Evolutionary conservation across 2,888 invertebrate genomes (phyloP), one percentile per base, ranked within the genome.

Genomic region (Charanyca ferruginea): DNA sequence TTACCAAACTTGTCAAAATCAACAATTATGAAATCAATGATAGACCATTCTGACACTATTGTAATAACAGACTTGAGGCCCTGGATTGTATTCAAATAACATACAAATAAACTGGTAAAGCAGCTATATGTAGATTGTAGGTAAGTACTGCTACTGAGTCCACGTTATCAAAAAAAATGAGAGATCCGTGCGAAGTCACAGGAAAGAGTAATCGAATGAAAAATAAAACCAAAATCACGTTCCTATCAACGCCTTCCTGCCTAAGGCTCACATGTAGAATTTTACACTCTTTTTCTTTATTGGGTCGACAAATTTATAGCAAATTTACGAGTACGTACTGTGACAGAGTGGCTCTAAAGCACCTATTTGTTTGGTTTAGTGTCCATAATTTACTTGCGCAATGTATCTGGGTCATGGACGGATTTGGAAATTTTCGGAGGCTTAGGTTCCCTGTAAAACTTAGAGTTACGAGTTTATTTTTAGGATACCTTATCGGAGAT

Each of bases 351-450:
- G 83, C 85, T 88, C 75, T 83, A 78, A 87, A 89, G 87, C 82
- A 89, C 83, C 88, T 87, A 89, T 90, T 90, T 90, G 88, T 89
- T 89, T 86, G 83, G 73, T 90, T 90, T 90, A 91, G 85, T 85
- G 81, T 85, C 90, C 83, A 90, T 90, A 88, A 90, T 88, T 90
- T 87, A 89, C 86, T 85, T 84, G 84, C 74, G 83, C 80, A 60
- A 80, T 80, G 83, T 84, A 87, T 87, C 73, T 85, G 83, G 88
- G 89, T 87, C 87, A 85, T 72, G 76, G 75, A 61, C 55, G 67
- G 74, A 71, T 77, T 75, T 68, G 44, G 62, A 60, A 47, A 44
- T 51, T 73, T 75, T 77, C 53, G 16, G 23, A 47, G 60, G 51
- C 52, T 65, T 64, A 69, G 32, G 44, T n/a, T 45, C 32, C 52